These are phyloP conservation scores for pig (Sus scrofa) DNA, from an alignment of 2,113 vertebrate species.

Conservation along the genomic window T2T-Sscrofa CM000813.6:75473501-75474000, in stretches of 20 bases:
- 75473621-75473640: not conserved
- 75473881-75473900: too few species aligned
- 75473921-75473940: too few species aligned
- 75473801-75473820: too few species aligned
- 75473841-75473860: too few species aligned
- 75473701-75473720: not conserved
- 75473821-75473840: too few species aligned
- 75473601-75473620: not conserved
- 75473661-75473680: not conserved
- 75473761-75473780: not conserved
- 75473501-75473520: not conserved
- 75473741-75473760: not conserved
- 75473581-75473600: not conserved
- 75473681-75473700: not conserved
- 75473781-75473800: not conserved
- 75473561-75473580: not conserved
- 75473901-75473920: too few species aligned
- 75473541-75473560: rapidly evolving
- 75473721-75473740: not conserved
- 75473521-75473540: not conserved
- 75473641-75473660: not conserved
- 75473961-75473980: too few species aligned
- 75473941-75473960: too few species aligned
- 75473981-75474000: too few species aligned
- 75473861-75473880: too few species aligned